Evolutionary conservation across 2,888 invertebrate species (phyloP).

Genomic region (Raillietiella orientalis): DNA sequence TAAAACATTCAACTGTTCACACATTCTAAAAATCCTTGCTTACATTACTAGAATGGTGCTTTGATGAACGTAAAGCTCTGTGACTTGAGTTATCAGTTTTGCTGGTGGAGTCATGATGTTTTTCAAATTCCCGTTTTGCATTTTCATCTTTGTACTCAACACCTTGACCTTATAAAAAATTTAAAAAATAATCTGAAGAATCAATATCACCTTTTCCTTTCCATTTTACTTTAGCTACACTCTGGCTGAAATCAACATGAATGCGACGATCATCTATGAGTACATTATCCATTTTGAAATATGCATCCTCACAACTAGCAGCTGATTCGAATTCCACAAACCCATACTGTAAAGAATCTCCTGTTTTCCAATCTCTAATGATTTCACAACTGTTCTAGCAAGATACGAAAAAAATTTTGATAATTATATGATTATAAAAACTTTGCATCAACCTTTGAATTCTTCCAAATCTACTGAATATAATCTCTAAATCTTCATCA

Average conservation of each 20-base stretch:
- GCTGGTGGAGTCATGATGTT: too few species aligned
- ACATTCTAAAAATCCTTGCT: too few species aligned
- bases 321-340: conserved; percentile 87
- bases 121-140: too few species aligned
- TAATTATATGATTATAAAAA: conserved; percentile 1
- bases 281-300: conserved; percentile 99
- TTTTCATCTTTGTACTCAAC: too few species aligned
- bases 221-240: conserved; percentile 79
- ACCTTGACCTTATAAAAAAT: conserved; percentile 1
- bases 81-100: too few species aligned
- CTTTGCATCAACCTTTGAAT: conserved; percentile 25
- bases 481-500: conserved; percentile 87
- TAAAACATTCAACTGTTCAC: too few species aligned
- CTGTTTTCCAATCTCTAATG: conserved; percentile 64
- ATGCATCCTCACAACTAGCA: conserved; percentile 83
- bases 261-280: conserved; percentile 92
- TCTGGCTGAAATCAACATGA: conserved; percentile 98
- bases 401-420: conserved; percentile 6
- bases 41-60: too few species aligned
- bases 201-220: conserved; percentile 29
- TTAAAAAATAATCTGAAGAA: background rate
- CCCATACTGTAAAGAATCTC: conserved; percentile 89
- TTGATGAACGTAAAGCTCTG: too few species aligned
- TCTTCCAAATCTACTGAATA: conserved; percentile 81
- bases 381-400: conserved; percentile 43